These are phyloP conservation scores for Rhopalosiphum maidis DNA, from an alignment of 1,140 invertebrate genomes.

Conservation along the genomic window DNA sequence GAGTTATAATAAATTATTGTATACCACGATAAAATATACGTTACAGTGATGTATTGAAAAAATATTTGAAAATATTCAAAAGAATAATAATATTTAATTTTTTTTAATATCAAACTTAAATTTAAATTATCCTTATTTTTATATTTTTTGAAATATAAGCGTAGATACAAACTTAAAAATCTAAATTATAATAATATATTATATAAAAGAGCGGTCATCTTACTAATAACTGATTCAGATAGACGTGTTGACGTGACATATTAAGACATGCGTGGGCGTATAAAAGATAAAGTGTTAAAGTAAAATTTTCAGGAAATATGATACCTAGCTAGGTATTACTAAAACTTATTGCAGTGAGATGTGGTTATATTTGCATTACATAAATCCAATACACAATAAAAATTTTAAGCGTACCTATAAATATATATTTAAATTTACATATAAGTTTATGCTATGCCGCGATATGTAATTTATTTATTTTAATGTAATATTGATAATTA, in stretches of 20 bases:
- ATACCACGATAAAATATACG: neutral
- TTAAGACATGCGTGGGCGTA: neutral
- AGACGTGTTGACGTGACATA: neutral
- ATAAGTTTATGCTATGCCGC: neutral
- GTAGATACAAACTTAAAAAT: neutral
- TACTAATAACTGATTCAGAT: slow-evolving; percentile 8
- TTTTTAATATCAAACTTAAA: neutral
- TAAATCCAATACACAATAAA: neutral
- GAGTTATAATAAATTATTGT: neutral
- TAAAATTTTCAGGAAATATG: neutral
- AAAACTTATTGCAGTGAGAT: neutral
- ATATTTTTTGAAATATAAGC: neutral
- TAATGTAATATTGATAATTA: no score
- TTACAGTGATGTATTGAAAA: neutral
- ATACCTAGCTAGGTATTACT: slow-evolving; percentile 4
- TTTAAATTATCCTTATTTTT: neutral
- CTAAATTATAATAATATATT: neutral
- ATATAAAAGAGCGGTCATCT: neutral
- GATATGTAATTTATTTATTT: neutral
- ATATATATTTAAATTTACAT: neutral
- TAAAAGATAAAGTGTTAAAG: slow-evolving; percentile 6
- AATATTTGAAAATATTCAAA: neutral
- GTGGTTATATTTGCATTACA: slow-evolving; percentile 2
- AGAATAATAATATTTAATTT: neutral
- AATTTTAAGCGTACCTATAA: neutral